Evolutionary conservation across 1,140 invertebrate species (phyloP).

Genomic region (Cherax destructor): DNA sequence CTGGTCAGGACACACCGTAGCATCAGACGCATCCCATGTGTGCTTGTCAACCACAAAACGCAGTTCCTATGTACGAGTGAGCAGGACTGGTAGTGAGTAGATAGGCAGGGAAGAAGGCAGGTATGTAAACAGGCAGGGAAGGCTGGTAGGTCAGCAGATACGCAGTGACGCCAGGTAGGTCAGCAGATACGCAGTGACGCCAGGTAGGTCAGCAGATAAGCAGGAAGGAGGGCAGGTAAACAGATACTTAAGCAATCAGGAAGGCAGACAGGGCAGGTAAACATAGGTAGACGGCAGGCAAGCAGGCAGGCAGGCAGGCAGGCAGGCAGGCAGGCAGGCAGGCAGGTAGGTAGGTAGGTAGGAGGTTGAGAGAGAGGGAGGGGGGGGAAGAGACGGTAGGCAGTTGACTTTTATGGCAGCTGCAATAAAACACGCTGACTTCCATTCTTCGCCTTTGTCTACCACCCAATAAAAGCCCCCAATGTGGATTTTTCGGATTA

Average conservation of each 20-base stretch:
- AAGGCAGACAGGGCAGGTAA: background rate
- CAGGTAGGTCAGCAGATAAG: background rate
- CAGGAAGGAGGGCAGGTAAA: background rate
- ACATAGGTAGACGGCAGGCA: background rate
- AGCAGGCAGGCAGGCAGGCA: background rate
- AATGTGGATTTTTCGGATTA: conserved; percentile 65
- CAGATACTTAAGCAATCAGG: background rate
- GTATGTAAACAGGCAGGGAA: background rate
- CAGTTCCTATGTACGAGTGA: background rate
- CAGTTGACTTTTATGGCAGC: conserved; percentile 52
- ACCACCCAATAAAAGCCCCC: conserved; percentile 56
- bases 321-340: background rate
- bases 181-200: background rate
- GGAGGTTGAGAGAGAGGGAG: background rate
- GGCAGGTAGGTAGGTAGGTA: background rate
- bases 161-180: background rate
- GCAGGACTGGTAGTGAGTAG: background rate
- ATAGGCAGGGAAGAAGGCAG: background rate
- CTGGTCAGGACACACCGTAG: too few relatives aligned
- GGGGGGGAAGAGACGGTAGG: background rate
- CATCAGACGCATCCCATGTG: background rate
- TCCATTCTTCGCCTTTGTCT: conserved; percentile 56
- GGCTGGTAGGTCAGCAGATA: background rate
- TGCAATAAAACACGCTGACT: conserved; percentile 46
- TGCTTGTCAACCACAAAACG: background rate